A percentile compares a stretch with the other conserved stretches of the same genome.
Evolutionary conservation across 2,113 vertebrate genomes (phyloP).

Genomic region (Baryphthengus martii): DNA sequence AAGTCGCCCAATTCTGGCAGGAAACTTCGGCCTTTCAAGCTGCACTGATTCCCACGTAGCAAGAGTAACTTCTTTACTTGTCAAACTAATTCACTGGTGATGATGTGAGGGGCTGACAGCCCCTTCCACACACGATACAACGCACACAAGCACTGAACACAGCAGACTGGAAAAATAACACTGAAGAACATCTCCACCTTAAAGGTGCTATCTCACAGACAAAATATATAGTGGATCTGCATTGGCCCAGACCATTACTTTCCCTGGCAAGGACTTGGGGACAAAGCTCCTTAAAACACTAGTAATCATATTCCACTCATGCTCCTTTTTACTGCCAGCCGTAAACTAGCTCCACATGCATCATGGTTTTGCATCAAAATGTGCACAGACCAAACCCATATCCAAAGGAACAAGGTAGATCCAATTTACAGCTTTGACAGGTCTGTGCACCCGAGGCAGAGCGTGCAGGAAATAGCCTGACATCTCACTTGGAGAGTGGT

Average conservation of each 20-base stretch:
- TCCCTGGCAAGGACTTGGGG: slow-evolving; percentile 68
- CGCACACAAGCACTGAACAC: not conserved
- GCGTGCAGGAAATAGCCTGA: slow-evolving; percentile 6
- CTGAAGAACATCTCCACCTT: slow-evolving; percentile 42
- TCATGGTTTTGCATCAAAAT: slow-evolving; percentile 74
- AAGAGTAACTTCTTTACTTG: not conserved
- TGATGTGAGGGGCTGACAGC: not conserved
- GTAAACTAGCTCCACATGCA: slow-evolving; percentile 70
- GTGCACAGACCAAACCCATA: slow-evolving; percentile 60
- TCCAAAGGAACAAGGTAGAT: slow-evolving; percentile 55
- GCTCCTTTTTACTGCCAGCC: slow-evolving; percentile 69
- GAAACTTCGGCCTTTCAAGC: not conserved
- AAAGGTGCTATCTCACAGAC: slow-evolving; percentile 39
- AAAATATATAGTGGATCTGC: slow-evolving; percentile 66
- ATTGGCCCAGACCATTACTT: slow-evolving; percentile 56
- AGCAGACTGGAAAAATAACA: slow-evolving; percentile 30
- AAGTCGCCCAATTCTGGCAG: not conserved
- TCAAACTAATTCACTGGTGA: slow-evolving; percentile 1
- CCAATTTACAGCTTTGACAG: slow-evolving; percentile 68
- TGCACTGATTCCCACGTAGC: not conserved
- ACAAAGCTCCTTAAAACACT: slow-evolving; percentile 69
- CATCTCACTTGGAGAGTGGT: slow-evolving; percentile 13
- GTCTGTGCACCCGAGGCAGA: slow-evolving; percentile 30
- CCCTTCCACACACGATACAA: not conserved
- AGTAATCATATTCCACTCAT: slow-evolving; percentile 74